Evolutionary conservation across 2,797 vertebrate genomes (phyloP).

Genomic region (Falco concolor): DNA sequence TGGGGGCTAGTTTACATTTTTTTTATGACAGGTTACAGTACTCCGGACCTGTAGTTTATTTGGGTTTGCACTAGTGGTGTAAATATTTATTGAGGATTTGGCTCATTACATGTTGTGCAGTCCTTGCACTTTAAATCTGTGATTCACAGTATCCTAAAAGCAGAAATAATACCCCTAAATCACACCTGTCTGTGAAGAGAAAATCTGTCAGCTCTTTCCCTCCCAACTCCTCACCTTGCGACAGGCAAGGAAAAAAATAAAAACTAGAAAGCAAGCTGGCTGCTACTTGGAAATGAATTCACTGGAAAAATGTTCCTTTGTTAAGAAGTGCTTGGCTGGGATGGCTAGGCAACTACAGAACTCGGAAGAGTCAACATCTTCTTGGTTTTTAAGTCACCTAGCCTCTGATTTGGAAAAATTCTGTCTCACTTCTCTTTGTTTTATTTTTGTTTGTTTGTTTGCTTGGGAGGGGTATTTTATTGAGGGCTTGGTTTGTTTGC

Average conservation of each 20-base stretch:
- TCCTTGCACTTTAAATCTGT: not conserved
- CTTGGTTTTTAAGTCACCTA: not conserved
- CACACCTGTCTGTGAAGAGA: not conserved
- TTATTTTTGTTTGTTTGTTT: not conserved
- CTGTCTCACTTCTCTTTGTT: not conserved
- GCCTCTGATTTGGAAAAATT: not conserved
- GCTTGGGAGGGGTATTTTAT: not conserved
- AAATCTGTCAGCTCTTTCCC: slow-evolving; percentile 17
- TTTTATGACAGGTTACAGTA: slow-evolving; percentile 45
- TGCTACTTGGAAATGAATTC: not conserved
- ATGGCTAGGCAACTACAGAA: not conserved
- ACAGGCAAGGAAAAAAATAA: not conserved
- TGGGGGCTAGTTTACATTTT: slow-evolving; percentile 12
- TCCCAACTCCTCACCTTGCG: not conserved
- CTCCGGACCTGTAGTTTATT: slow-evolving; percentile 26
- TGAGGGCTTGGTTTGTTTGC: not conserved
- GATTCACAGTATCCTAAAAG: not conserved
- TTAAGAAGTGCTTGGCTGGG: not conserved
- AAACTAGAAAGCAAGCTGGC: not conserved
- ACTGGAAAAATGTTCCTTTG: not conserved
- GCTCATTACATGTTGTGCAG: slow-evolving; percentile 30
- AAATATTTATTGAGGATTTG: slow-evolving; percentile 49
- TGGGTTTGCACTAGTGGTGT: slow-evolving; percentile 29
- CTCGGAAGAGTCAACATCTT: not conserved
- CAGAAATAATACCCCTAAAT: slow-evolving; percentile 35